Evolutionary conservation across 2,113 vertebrate genomes (phyloP), one percentile per base, ranked within the genome.

Genomic region (Chitala chitala): DNA sequence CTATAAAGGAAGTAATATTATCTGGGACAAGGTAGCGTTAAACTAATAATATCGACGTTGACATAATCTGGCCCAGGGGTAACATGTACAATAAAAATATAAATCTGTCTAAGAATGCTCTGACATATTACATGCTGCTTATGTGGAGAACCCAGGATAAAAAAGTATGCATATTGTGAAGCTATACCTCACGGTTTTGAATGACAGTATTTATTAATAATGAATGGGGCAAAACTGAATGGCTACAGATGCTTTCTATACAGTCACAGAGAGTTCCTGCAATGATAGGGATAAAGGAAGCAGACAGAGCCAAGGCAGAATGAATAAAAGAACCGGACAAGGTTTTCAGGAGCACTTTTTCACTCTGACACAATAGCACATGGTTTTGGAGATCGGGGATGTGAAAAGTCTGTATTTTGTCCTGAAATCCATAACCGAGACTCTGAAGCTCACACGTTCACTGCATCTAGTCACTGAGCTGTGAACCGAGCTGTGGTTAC

Each of bases 291-390:
- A 3, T 20, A 40, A 38, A 2, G 4, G 12, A 26, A 33, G 24
- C 4, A n/a, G 0, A 7, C 15, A 53, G 5, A 17, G 17, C 66
- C 12, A 33, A 36, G 29, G 48, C 46, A 24, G 53, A 31, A 53
- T 3, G 29, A 31, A 24, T 17, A 31, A 50, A 69, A 50, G 1
- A 29, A 46, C 5, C 10, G 61, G 26, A 5, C 46, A 44, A 44
- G 10, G 5, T 50, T 73, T 63, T 58, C 48, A 50, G 71, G 71
- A 59, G 36, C 55, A 68, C 12, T 29, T n/a, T 73, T 22, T 17
- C 42, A n/a, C n/a, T 50, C 26, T 9, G 2, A 33, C 7, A 51
- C 5, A 53, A 44, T 69, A 51, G 17, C 69, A 55, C 50, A 33
- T 6, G 29, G 44, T 12, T 44, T 51, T 2, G 26, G 10, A 8